phyloP scores from a whole-genome alignment of 1,140 invertebrate genomes.

The Panagrolaimus sp. region DNA sequence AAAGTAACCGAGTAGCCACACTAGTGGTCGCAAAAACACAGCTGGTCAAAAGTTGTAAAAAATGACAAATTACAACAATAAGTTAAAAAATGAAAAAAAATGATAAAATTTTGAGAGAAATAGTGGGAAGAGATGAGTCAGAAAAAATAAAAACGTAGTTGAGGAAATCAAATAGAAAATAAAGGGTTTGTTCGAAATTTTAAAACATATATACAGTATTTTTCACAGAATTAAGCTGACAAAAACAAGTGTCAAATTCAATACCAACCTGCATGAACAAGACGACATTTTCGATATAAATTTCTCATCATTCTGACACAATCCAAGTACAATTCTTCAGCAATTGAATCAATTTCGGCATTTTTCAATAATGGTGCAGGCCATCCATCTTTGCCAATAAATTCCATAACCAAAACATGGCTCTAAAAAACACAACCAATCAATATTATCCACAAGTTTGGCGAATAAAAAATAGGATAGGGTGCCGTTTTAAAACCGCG shows the following conservation, averaged over 20 bases:
- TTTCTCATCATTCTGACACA: slow-evolving; percentile 83
- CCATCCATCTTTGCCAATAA: slow-evolving; percentile 84
- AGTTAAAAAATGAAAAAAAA: too few relatives aligned
- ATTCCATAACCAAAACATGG: slow-evolving; percentile 89
- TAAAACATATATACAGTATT: too few relatives aligned
- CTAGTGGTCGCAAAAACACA: too few relatives aligned
- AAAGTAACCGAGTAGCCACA: too few relatives aligned
- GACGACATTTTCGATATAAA: slow-evolving; percentile 81
- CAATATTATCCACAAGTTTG: neutral
- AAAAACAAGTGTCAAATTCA: neutral
- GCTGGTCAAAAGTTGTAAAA: too few relatives aligned
- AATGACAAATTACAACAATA: too few relatives aligned
- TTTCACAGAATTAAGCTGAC: neutral
- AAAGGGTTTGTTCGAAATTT: too few relatives aligned
- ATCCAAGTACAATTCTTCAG: slow-evolving; percentile 74
- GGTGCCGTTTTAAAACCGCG: too few relatives aligned
- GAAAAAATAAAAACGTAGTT: too few relatives aligned
- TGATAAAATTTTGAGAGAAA: too few relatives aligned
- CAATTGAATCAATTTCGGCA: slow-evolving; percentile 60
- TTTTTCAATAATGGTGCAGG: slow-evolving; percentile 65
- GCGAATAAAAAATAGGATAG: neutral
- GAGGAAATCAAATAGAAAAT: too few relatives aligned
- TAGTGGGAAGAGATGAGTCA: too few relatives aligned
- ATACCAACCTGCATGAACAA: slow-evolving; percentile 81
- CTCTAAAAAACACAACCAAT: slow-evolving; percentile 61